Conservation (phyloP, 2,888 invertebrate species). For the Saturnia japonica region DNA sequence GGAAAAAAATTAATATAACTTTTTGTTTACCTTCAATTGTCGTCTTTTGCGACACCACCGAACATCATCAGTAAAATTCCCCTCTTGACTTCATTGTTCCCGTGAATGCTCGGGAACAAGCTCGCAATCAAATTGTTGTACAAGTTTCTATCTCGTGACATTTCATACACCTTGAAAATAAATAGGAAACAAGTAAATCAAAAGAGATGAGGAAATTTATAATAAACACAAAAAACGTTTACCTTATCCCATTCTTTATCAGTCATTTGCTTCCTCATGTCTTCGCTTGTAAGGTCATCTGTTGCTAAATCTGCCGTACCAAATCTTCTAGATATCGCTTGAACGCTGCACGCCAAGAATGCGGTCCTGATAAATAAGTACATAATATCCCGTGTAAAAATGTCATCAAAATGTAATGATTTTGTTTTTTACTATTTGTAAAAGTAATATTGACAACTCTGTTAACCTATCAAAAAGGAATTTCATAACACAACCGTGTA, state of each 20-base stretch:
- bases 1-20: background rate
- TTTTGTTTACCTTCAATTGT: slow-evolving; percentile 87
- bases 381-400: too few species aligned
- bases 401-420: too few species aligned
- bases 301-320: slow-evolving; percentile 92
- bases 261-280: slow-evolving; percentile 96
- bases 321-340: slow-evolving; percentile 92
- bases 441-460: too few species aligned
- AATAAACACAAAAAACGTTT: slow-evolving; percentile 14
- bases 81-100: slow-evolving; percentile 97
- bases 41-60: slow-evolving; percentile 97
- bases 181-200: background rate
- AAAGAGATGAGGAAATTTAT: too few species aligned
- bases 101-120: slow-evolving; percentile 97
- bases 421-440: too few species aligned
- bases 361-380: slow-evolving; percentile 87
- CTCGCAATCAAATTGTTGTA: slow-evolving; percentile 95
- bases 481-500: too few species aligned
- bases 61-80: slow-evolving; percentile 97
- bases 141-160: slow-evolving; percentile 96
- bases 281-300: slow-evolving; percentile 94
- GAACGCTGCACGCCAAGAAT: slow-evolving; percentile 96
- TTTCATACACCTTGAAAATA: slow-evolving; percentile 88
- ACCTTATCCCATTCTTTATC: slow-evolving; percentile 95
- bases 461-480: too few species aligned